A percentile compares a stretch with the other conserved stretches of the same genome.
Evolutionary conservation across 2,888 invertebrate genomes (phyloP).

Genomic region (Parnassius orleans): DNA sequence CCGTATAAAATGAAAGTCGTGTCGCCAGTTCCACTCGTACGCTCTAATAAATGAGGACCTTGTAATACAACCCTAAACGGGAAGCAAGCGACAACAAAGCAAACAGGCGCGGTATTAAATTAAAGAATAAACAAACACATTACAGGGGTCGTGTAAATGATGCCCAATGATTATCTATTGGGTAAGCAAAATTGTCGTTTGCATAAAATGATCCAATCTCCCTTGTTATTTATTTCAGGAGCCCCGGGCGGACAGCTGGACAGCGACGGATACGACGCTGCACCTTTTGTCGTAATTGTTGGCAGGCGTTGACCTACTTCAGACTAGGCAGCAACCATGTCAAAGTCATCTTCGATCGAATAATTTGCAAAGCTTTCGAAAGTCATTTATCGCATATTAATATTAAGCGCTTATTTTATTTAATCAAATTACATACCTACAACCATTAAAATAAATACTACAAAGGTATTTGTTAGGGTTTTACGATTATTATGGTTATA

Average conservation of each 20-base stretch:
- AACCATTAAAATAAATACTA: too few relatives aligned
- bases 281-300: constrained; percentile 74
- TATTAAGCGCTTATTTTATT: too few relatives aligned
- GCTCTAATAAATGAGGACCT: constrained; percentile 76
- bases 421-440: too few relatives aligned
- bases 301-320: constrained; percentile 70
- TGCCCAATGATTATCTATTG: constrained; percentile 73
- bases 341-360: constrained; percentile 60
- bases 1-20: constrained; percentile 74
- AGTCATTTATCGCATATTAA: constrained; percentile 26
- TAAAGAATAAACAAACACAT: constrained; percentile 76
- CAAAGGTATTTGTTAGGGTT: too few relatives aligned
- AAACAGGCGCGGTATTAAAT: constrained; percentile 76
- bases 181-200: constrained; percentile 50
- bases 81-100: constrained; percentile 76
- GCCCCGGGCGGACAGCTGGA: constrained; percentile 67
- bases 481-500: too few relatives aligned
- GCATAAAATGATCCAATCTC: constrained; percentile 70
- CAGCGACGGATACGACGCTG: constrained; percentile 68
- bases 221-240: constrained; percentile 72
- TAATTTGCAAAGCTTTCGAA: constrained; percentile 43
- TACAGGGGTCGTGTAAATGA: constrained; percentile 69
- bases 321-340: constrained; percentile 60
- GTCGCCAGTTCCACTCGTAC: constrained; percentile 59
- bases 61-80: constrained; percentile 75